Conservation (phyloP, 1,140 invertebrate species). For the Spodoptera litura region DNA sequence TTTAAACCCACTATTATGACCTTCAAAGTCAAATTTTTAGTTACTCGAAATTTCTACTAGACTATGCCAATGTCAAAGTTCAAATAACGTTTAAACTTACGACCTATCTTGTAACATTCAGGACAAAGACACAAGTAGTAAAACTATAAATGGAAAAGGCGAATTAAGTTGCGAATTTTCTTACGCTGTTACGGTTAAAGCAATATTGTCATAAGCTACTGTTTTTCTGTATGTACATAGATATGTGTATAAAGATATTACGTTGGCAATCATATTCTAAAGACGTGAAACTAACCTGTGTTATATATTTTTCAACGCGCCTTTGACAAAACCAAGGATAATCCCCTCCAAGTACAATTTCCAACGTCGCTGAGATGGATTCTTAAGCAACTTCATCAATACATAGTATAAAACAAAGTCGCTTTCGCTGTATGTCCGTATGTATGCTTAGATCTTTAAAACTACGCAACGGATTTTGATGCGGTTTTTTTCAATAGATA, state of each 20-base stretch:
- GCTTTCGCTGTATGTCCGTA: no score
- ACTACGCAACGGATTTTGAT: no score
- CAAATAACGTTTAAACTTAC: slow-evolving; percentile 31
- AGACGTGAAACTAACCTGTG: slow-evolving; percentile 6
- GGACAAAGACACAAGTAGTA: slow-evolving; percentile 8
- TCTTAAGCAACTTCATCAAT: slow-evolving; percentile 17
- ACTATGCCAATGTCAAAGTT: slow-evolving; percentile 38
- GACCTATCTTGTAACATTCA: slow-evolving; percentile 29
- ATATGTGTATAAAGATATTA: neutral
- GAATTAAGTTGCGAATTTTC: slow-evolving; percentile 8
- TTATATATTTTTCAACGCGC: neutral
- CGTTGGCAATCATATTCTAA: slow-evolving; percentile 16
- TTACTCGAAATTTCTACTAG: slow-evolving; percentile 14
- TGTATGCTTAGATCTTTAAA: no score
- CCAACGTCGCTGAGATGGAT: slow-evolving; percentile 16
- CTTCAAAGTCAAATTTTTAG: neutral
- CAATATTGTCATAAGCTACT: slow-evolving; percentile 6
- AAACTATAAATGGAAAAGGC: slow-evolving; percentile 16
- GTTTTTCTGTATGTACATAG: neutral
- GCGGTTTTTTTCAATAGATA: no score
- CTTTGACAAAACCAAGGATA: slow-evolving; percentile 6
- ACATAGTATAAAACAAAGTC: no score
- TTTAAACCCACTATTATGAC: no score
- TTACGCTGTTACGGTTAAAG: neutral
- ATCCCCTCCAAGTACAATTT: slow-evolving; percentile 12